Base-by-base conservation (phyloP, 2,888 invertebrate species). In the Spialia ferax region DNA sequence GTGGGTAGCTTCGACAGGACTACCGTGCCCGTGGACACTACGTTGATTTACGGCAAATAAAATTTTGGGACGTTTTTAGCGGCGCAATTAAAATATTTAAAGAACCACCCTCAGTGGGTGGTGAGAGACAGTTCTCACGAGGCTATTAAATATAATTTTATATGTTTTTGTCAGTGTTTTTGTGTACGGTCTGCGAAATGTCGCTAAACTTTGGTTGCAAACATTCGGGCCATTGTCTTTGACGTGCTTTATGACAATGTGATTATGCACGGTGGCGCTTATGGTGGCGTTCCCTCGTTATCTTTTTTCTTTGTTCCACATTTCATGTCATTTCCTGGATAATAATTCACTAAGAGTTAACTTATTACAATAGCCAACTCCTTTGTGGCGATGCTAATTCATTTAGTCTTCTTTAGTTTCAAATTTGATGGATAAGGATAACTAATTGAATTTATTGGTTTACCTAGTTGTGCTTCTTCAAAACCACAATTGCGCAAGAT, bases 121-220 rank as follows among this genome's bases (percentile, higher is more conserved):
- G 93, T 87, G 83, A 86, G 86, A 89, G 92, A 93, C 93, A 92
- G 86, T 93, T 93, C 92, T 92, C 92, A 93, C 93, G 86, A 89
- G 83, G 82, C 91, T 89, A 93, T 93, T 93, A 93, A 90, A 89
- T 84, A 90, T 91, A 86, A 91, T 93, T 93, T 89, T 89, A 90
- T 79, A 91, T 87, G 85, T 88, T 91, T 90, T 84, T 81, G 75
- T 80, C 70, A 74, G 71, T 78, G 83, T 88, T 87, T 86, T 84
- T 86, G 78, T 73, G 65, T 69, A 72, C 70, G 69, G 74, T 75
- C 78, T 74, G 75, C 75, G 71, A 75, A 76, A 74, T 80, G 79
- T 79, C 79, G 74, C 79, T 80, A 76, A 77, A 81, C 22, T 87
- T 84, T 82, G 72, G 78, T 78, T 79, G 82, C 76, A 78, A 80